A percentile compares a stretch with the other conserved stretches of the same genome.
Evolutionary conservation across 2,113 vertebrate genomes (phyloP).

Genomic region (human (Homo sapiens)): GRCh38 chr12:92664001-92664500

Average conservation of each 20-base stretch:
- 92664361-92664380: background rate
- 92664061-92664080: background rate
- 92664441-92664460: background rate
- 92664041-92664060: background rate
- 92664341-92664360: background rate
- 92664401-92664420: background rate
- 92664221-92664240: background rate
- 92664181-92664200: conserved; percentile 24
- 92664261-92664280: background rate
- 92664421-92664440: background rate
- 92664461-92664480: background rate
- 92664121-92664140: background rate
- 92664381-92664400: background rate
- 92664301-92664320: background rate
- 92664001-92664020: background rate
- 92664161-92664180: background rate
- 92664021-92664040: conserved; percentile 12
- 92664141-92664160: background rate
- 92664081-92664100: background rate
- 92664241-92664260: background rate
- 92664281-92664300: background rate
- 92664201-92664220: background rate
- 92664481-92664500: background rate
- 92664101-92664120: background rate
- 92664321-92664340: background rate